Conservation (phyloP, 2,113 vertebrate genomes). For the Onychorhynchus coronatus region DNA sequence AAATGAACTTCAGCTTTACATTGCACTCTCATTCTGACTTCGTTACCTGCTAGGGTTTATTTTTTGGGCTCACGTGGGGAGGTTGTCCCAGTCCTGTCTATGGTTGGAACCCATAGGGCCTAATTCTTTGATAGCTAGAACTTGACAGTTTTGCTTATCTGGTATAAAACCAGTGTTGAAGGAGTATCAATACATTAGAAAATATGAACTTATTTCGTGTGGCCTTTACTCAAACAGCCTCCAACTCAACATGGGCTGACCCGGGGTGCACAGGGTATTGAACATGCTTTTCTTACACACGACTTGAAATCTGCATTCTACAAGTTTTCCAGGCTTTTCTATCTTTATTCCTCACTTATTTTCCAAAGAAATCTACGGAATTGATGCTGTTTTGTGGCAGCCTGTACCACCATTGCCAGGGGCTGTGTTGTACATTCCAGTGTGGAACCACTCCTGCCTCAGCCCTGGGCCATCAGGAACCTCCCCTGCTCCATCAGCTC, state of each 20-base stretch:
- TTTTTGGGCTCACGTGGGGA: neutral
- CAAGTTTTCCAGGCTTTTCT: neutral
- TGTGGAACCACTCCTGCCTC: neutral
- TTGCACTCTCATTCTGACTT: neutral
- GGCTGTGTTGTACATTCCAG: accelerated
- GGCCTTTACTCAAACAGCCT: neutral
- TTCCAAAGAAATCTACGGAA: neutral
- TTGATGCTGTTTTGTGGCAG: neutral
- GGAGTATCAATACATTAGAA: too few species aligned
- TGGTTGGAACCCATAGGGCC: neutral
- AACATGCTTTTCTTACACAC: neutral
- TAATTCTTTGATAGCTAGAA: neutral
- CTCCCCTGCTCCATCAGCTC: neutral
- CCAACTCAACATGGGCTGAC: neutral
- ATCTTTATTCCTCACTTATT: neutral
- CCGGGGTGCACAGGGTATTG: accelerated
- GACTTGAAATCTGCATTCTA: neutral
- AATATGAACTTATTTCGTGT: neutral
- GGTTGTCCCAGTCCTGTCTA: neutral
- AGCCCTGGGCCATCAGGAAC: neutral
- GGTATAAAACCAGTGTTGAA: neutral
- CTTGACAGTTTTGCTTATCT: neutral
- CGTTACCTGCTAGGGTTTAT: neutral
- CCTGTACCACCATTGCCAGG: accelerated
- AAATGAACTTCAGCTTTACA: neutral